These are phyloP conservation scores for Cyphomyrus plagiostoma DNA, from an alignment of 2,113 vertebrate species.

Conservation along the genomic window DNA sequence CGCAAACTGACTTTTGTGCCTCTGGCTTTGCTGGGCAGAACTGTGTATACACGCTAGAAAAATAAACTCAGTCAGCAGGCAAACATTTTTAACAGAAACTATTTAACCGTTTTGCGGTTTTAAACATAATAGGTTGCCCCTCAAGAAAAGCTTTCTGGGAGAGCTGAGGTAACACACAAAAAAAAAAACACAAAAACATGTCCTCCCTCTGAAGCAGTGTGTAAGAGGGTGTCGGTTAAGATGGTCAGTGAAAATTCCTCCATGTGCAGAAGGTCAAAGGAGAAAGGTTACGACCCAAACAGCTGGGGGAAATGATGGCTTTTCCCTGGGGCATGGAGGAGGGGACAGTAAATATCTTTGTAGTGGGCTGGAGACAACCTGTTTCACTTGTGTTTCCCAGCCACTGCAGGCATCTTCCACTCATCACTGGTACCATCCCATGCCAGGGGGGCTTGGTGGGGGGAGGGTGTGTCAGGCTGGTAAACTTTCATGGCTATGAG, in stretches of 20 bases:
- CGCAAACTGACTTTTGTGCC: conserved; percentile 1
- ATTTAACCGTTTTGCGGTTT: not conserved
- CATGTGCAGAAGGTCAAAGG: not conserved
- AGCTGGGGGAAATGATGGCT: conserved; percentile 3
- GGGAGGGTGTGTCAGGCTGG: not conserved
- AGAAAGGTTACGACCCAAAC: not conserved
- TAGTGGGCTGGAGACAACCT: not conserved
- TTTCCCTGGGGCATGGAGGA: not conserved
- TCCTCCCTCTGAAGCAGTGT: not conserved
- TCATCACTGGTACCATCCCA: not conserved
- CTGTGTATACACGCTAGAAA: not conserved
- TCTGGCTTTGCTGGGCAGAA: not conserved
- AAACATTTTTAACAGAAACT: conserved; percentile 8
- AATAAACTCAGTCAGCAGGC: not conserved
- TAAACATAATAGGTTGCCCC: not conserved
- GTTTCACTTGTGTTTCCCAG: not conserved
- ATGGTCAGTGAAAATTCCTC: not conserved
- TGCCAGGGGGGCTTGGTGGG: not conserved
- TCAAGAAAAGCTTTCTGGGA: not conserved
- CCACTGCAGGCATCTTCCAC: not conserved
- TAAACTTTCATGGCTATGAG: not conserved
- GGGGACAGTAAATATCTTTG: not conserved
- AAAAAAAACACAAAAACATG: not conserved
- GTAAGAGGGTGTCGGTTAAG: not conserved
- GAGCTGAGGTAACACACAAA: not conserved